Percentiles rank a stretch among this genome's conserved stretches.
phyloP scores from a whole-genome alignment of 2,888 invertebrate genomes.

The Caradrina clavipalpis region DNA sequence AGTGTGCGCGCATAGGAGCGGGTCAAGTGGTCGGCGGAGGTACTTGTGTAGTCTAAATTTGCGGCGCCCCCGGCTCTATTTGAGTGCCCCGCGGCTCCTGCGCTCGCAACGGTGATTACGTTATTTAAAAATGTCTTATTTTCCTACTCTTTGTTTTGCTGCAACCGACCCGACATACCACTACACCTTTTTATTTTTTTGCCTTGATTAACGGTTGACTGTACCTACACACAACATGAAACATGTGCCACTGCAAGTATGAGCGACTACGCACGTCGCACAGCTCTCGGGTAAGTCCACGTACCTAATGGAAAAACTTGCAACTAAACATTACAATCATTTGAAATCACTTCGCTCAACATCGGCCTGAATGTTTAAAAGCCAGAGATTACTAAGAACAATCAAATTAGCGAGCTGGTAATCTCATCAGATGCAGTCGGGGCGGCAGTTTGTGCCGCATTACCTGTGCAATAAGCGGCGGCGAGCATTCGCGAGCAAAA shows the following conservation, averaged over 20 bases:
- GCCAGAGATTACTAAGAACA: conserved; percentile 46
- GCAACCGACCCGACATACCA: conserved; percentile 13
- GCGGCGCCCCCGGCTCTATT: conserved; percentile 46
- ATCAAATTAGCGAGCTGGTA: conserved; percentile 59
- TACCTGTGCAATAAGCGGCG: conserved; percentile 40
- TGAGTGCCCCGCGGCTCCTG: conserved; percentile 57
- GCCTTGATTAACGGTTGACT: conserved; percentile 74
- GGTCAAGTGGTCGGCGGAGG: not conserved
- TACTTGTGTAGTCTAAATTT: conserved; percentile 9
- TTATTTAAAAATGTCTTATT: conserved; percentile 74
- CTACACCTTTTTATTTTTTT: conserved; percentile 72
- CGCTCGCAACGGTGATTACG: conserved; percentile 72
- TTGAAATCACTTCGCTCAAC: conserved; percentile 29
- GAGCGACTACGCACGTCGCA: not conserved
- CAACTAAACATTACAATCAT: conserved; percentile 28
- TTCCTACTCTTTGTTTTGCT: conserved; percentile 71
- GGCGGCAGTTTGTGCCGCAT: conserved; percentile 39
- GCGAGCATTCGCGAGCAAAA: conserved; percentile 47
- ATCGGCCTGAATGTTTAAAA: conserved; percentile 29
- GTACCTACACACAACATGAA: conserved; percentile 12
- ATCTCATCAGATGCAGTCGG: conserved; percentile 57
- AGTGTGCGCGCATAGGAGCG: too few relatives aligned
- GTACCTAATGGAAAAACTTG: conserved; percentile 19
- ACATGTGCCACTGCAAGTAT: not conserved
- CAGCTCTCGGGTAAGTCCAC: conserved; percentile 1